Conservation (phyloP, 2,797 vertebrate genomes). For the Siniperca obscura region DNA sequence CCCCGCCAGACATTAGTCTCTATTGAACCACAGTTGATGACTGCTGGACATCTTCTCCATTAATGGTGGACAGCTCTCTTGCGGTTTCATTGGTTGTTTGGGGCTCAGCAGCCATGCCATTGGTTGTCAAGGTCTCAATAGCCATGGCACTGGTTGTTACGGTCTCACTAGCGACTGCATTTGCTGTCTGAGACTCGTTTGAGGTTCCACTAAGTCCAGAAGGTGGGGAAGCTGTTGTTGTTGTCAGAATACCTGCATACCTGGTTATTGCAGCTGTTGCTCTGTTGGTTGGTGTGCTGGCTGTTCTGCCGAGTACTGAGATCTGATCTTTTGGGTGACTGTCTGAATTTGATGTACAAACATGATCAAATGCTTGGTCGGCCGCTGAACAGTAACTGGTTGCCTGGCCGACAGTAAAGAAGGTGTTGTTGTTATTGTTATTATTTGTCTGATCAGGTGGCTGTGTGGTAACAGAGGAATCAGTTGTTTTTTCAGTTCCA, state of each 20-base stretch:
- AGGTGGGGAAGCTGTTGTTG: neutral
- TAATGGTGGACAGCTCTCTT: neutral
- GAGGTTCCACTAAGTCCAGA: slow-evolving; percentile 13
- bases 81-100: neutral
- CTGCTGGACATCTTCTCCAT: slow-evolving; percentile 37
- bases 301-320: neutral
- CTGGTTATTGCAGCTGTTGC: neutral
- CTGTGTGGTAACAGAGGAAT: slow-evolving; percentile 23
- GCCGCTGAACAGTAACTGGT: neutral
- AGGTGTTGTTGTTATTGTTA: slow-evolving; percentile 70
- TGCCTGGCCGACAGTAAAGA: neutral
- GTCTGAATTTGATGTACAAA: slow-evolving; percentile 10
- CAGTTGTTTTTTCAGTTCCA: neutral
- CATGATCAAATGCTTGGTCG: neutral
- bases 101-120: neutral
- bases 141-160: neutral
- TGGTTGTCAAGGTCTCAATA: slow-evolving; percentile 1
- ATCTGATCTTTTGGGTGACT: neutral
- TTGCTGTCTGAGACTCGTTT: neutral
- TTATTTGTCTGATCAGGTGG: slow-evolving; percentile 39
- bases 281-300: neutral
- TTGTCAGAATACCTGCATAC: neutral
- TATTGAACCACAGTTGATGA: slow-evolving; percentile 26
- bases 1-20: neutral
- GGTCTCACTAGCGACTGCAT: neutral